Base-by-base conservation (phyloP, 2,797 vertebrate genomes). In the Botia almorhae region DNA sequence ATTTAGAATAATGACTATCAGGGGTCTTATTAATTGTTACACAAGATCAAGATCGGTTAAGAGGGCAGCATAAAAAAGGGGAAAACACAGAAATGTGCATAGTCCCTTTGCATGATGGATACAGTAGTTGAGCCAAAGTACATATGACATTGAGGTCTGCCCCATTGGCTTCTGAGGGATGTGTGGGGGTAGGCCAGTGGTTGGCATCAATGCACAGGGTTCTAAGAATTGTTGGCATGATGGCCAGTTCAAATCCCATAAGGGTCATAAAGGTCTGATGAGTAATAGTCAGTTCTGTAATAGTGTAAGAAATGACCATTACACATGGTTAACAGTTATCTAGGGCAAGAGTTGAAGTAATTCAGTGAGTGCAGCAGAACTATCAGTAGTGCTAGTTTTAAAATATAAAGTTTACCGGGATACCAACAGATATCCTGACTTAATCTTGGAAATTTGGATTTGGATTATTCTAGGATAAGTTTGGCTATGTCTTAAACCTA, bases 331-430 rank as follows among this genome's bases (percentile, higher is more conserved):
- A 69, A 67, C 69, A 80, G 61, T 69, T 36, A 85, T 83, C 69
- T 76, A 81, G 82, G 82, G 53, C 53, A 83, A 80, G 73, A 69
- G 85, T 82, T 82, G 55, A 36, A 75, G 74, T 58, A 68, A 74
- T 65, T 78, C 29, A 60, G 7, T 33, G 68, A 12, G 23, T 65
- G 56, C 36, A 65, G 33, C 26, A 76, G 48, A 14, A 19, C 10
- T 12, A 74, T 65, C 36, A 43, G 56, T 60, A 64, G 53, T 60
- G 64, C 46, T 61, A 46, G 75, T 46, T 46, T 46, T 11, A 46
- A 46, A 58, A 26, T 70, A 70, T 19, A 0, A 43, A 70, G 69
- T 68, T 67, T 63, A 23, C 13, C 17, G 43, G 67, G 67, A 60
- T 21, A 36, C 7, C 43, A 70, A 21, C 23, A 55, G 2, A 68